A percentile compares a stretch with the other conserved stretches of the same genome.
phyloP scores from a whole-genome alignment of 1,140 invertebrate genomes.

The Drosophila sulfurigaster region DNA sequence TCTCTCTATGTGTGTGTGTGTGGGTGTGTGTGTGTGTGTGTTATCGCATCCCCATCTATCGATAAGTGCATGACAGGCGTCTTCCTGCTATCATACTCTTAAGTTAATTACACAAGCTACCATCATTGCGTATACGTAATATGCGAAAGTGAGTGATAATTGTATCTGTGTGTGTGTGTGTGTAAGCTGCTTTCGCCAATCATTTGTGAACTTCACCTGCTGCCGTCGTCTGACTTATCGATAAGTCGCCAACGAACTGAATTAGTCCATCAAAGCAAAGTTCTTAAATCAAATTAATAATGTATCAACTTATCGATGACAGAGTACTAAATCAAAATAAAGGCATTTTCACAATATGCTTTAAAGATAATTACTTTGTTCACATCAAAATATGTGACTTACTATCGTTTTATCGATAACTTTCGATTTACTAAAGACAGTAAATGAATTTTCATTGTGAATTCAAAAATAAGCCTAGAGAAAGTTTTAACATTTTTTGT shows the following conservation, averaged over 20 bases:
- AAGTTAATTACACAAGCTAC: conserved; percentile 30
- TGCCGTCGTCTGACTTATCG: neutral
- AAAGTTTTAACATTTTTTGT: too few species aligned
- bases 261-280: neutral
- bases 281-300: neutral
- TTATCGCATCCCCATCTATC: conserved; percentile 41
- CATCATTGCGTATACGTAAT: neutral
- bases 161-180: neutral
- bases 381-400: too few species aligned
- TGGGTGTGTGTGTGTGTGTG: neutral
- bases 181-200: neutral
- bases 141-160: conserved; percentile 13
- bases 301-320: neutral
- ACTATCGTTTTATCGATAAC: too few species aligned
- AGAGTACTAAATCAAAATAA: too few species aligned
- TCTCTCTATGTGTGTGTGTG: neutral
- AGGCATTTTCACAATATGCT: too few species aligned
- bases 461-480: too few species aligned
- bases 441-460: too few species aligned
- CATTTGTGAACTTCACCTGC: neutral
- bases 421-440: too few species aligned
- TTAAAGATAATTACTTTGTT: too few species aligned
- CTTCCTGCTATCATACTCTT: conserved; percentile 28
- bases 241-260: neutral
- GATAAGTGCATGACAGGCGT: conserved; percentile 17